Evolutionary conservation across 2,888 invertebrate species (phyloP), one percentile per base, ranked within the genome.

Genomic region (Calephelis perditalis): DNA sequence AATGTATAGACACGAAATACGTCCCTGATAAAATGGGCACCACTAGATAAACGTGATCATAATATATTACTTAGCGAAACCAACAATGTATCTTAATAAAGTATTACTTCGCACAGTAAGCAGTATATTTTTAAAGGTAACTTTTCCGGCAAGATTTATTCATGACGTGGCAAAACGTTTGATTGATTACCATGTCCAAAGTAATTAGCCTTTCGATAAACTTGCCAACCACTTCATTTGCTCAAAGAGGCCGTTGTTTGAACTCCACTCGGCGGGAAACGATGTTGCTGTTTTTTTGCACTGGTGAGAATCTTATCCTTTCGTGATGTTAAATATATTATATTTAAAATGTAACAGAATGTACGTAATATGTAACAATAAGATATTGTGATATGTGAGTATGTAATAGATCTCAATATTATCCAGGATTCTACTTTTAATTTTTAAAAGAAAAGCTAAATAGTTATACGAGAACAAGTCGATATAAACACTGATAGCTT

Each of bases 81-180:
- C 63, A 63, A 57, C 60, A 59, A 63, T 26, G 26, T 26, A 26
- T 26, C 26, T 26, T 26, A 26, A 26, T 26, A 26, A 26, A 26
- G 26, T 26, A 26, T 4, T 26, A 26, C 26, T 26, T 26, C 26
- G 26, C 26, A 58, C 58, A 7, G 37, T 65, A 65, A 61, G 62
- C 63, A 65, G 66, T 67, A 63, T 66, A 65, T 59, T 61, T 61
- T 59, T 52, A 58, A 60, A 65, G 67, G 58, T 61, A 69, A 79
- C 75, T 74, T 75, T 80, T 74, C 75, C 71, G 67, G 68, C 72
- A 71, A 77, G 81, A 84, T 85, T 86, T 86, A 85, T 85, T 85
- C 84, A 84, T 86, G 86, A 86, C 83, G 84, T 78, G 69, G 76
- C 81, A 80, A 78, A 73, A 86, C 86, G 86, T 86, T 87, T 89